These are phyloP conservation scores for Pachliopta kotzebuea DNA, from an alignment of 2,888 invertebrate species.

Conservation along the genomic window DNA sequence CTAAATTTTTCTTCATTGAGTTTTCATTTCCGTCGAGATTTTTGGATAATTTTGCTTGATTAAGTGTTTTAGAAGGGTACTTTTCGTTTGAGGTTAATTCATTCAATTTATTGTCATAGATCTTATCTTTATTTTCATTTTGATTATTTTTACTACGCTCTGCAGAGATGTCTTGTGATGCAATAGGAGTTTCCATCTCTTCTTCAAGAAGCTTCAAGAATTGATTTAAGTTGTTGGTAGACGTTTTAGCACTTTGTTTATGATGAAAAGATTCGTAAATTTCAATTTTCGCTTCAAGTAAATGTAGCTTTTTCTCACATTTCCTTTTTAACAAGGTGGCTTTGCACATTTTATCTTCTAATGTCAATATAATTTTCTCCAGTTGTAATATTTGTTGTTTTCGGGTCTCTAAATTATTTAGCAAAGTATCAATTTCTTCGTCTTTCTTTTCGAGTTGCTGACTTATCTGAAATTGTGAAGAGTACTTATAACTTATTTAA, in stretches of 20 bases:
- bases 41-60: background rate
- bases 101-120: conserved; percentile 31
- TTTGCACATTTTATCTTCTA: conserved; percentile 61
- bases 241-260: conserved; percentile 43
- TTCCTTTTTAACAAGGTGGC: conserved; percentile 47
- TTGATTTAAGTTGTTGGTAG: conserved; percentile 56
- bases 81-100: conserved; percentile 20
- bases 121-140: conserved; percentile 28
- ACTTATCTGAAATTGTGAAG: conserved; percentile 45
- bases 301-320: conserved; percentile 52
- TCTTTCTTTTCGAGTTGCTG: conserved; percentile 57
- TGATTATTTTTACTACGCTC: conserved; percentile 31
- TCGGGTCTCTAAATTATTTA: conserved; percentile 39
- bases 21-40: background rate
- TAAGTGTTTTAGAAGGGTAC: background rate
- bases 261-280: conserved; percentile 48
- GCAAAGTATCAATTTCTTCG: conserved; percentile 56
- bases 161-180: conserved; percentile 31
- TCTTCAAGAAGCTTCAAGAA: conserved; percentile 67
- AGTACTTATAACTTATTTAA: background rate
- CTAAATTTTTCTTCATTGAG: conserved; percentile 44
- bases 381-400: conserved; percentile 50
- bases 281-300: conserved; percentile 51
- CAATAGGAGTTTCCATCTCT: conserved; percentile 55
- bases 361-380: conserved; percentile 63